These are phyloP conservation scores for Phyllotreta striolata DNA, from an alignment of 2,888 invertebrate species.

Conservation along the genomic window DNA sequence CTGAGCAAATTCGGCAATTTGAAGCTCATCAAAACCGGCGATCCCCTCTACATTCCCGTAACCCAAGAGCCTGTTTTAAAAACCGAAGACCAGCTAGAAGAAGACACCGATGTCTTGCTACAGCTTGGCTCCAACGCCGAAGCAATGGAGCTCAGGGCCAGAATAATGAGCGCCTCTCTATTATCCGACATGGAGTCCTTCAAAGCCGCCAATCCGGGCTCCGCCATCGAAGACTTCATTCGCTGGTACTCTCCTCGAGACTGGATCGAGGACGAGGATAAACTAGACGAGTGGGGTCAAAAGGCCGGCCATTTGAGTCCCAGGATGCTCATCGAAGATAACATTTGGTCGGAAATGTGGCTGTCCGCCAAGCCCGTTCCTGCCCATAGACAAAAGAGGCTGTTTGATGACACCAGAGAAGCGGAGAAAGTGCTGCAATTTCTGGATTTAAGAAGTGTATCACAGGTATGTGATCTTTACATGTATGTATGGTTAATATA, in stretches of 20 bases:
- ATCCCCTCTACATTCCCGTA: constrained; percentile 79
- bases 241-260: constrained; percentile 98
- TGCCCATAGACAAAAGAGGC: constrained; percentile 84
- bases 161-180: constrained; percentile 94
- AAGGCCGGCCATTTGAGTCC: constrained; percentile 76
- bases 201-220: constrained; percentile 95
- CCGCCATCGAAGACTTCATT: constrained; percentile 92
- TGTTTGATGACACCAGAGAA: constrained; percentile 96
- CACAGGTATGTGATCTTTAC: constrained; percentile 30
- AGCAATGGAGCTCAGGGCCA: constrained; percentile 84
- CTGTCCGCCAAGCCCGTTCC: constrained; percentile 87
- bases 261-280: constrained; percentile 73
- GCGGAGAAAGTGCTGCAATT: constrained; percentile 92
- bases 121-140: constrained; percentile 86
- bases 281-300: constrained; percentile 66
- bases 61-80: constrained; percentile 95
- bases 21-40: constrained; percentile 72
- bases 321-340: constrained; percentile 88
- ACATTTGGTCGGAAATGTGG: constrained; percentile 92
- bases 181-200: constrained; percentile 98
- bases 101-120: constrained; percentile 87
- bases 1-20: constrained; percentile 72
- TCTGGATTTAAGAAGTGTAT: constrained; percentile 58
- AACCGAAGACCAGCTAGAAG: constrained; percentile 96
- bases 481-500: background rate